These are phyloP conservation scores for Lochmaea crataegi DNA, from an alignment of 2,888 invertebrate species.

Conservation along the genomic window DNA sequence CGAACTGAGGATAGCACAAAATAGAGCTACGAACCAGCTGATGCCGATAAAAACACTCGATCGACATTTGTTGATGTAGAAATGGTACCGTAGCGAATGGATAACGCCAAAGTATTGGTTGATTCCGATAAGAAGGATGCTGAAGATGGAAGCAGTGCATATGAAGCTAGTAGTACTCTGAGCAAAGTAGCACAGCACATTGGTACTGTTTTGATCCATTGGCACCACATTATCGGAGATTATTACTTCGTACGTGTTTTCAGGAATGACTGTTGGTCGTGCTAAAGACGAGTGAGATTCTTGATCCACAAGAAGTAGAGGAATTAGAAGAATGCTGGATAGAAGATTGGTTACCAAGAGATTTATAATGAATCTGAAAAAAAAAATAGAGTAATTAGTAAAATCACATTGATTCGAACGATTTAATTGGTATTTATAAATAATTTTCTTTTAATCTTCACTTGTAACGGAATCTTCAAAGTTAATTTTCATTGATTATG, in stretches of 20 bases:
- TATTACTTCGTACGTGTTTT: slow-evolving; percentile 48
- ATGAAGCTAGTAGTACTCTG: slow-evolving; percentile 74
- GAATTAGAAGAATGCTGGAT: slow-evolving; percentile 66
- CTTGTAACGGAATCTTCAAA: too few relatives aligned
- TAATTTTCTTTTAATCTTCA: too few relatives aligned
- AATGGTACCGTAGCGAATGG: slow-evolving; percentile 73
- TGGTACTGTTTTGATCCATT: slow-evolving; percentile 19
- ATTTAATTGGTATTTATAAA: too few relatives aligned
- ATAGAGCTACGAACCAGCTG: slow-evolving; percentile 66
- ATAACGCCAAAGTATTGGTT: slow-evolving; percentile 77
- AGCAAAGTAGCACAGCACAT: slow-evolving; percentile 63
- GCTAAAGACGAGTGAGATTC: slow-evolving; percentile 41
- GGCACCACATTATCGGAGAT: slow-evolving; percentile 3
- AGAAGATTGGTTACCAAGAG: slow-evolving; percentile 68
- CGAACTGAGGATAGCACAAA: slow-evolving; percentile 65
- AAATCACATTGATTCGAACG: not conserved
- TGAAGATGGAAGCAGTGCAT: slow-evolving; percentile 72
- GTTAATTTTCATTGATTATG: too few relatives aligned
- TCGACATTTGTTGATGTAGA: slow-evolving; percentile 68
- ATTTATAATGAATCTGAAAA: slow-evolving; percentile 68
- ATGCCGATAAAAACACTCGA: slow-evolving; percentile 66
- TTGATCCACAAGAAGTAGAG: slow-evolving; percentile 69
- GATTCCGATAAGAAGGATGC: slow-evolving; percentile 72
- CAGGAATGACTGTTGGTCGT: slow-evolving; percentile 36
- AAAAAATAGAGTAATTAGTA: slow-evolving; percentile 52